Base-by-base conservation (phyloP, 2,797 vertebrate species). In the Brachyalestes nurse region DNA sequence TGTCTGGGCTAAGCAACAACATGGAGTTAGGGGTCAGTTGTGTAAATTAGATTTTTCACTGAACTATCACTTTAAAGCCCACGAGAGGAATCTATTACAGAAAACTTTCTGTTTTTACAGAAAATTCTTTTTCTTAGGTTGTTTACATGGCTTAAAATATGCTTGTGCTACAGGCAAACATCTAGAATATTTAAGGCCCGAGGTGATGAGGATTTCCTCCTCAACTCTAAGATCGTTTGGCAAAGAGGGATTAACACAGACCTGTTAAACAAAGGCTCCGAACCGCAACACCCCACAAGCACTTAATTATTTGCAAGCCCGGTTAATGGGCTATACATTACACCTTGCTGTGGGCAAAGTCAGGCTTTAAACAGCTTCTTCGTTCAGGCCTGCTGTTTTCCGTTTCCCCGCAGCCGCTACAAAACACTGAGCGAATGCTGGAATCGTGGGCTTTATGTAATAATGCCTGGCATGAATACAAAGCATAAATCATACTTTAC, bases 401-500 rank as follows among this genome's bases (percentile, higher is more conserved):
- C 2, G 53, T 6, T 60, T 42, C 72, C 53, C 19, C 8, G 72
- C 53, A 74, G 70, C 16, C 9, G 25, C 42, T 8, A 23, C 10
- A 16, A 40, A 40, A 55, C 21, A 34, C n/a, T 65, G 57, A 74
- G 67, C 60, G 60, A 80, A 80, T 58, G 51, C 25, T 47, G 23
- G 62, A 80, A 70, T 70, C 55, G 23, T 40, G n/a, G 79, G 55
- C 72, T 71, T 67, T 61, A 45, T 76, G 28, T 76, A 76, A 71
- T 81, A 76, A 62, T 2, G 21, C 38, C 58, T 76, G 57, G 73
- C 57, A 53, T 70, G n/a, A 51, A 71, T 70, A 42, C 21, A 71
- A 76, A 47, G 66, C 79, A 75, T 80, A 75, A 75, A 80, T 80
- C 79, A 80, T 75, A 53, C 42, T 49, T 61, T 67, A 42, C 55